These are phyloP conservation scores for Parochlus steinenii DNA, from an alignment of 2,888 invertebrate species.

Conservation along the genomic window DNA sequence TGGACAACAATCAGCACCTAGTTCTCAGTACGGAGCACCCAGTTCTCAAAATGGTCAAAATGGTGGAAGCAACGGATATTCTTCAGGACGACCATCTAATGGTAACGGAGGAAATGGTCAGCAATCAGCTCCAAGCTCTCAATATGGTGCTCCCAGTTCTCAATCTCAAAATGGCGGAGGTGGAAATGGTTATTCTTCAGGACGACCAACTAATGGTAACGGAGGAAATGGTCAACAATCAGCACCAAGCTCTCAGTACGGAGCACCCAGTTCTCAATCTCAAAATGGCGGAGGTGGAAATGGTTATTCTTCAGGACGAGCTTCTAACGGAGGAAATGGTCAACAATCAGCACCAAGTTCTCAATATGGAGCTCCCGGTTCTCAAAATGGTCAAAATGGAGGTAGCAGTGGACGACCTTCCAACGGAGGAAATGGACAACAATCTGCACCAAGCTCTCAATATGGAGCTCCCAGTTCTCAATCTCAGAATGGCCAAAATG, in stretches of 20 bases:
- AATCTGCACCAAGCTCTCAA: not conserved
- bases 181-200: constrained; percentile 4
- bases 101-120: constrained; percentile 1
- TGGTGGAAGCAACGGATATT: not conserved
- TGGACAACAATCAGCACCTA: not conserved
- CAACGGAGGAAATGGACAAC: too few relatives aligned
- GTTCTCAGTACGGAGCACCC: constrained; percentile 6
- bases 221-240: constrained; percentile 4
- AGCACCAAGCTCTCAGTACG: constrained; percentile 7
- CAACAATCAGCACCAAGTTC: constrained; percentile 3
- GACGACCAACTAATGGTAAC: not conserved
- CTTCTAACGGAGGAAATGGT: too few relatives aligned
- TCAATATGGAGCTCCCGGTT: constrained; percentile 7
- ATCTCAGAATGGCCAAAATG: too few relatives aligned
- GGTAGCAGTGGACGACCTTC: not conserved
- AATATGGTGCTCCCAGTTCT: constrained; percentile 1
- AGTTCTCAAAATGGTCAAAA: not conserved
- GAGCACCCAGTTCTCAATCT: constrained; percentile 2
- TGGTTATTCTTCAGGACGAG: not conserved
- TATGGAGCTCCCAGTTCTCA: constrained; percentile 9
- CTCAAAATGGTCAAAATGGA: constrained; percentile 4
- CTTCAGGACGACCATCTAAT: not conserved
- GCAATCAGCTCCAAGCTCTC: not conserved
- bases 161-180: not conserved
- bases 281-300: constrained; percentile 1